Conservation (phyloP, 2,113 vertebrate species). For the Galbula dea region DNA sequence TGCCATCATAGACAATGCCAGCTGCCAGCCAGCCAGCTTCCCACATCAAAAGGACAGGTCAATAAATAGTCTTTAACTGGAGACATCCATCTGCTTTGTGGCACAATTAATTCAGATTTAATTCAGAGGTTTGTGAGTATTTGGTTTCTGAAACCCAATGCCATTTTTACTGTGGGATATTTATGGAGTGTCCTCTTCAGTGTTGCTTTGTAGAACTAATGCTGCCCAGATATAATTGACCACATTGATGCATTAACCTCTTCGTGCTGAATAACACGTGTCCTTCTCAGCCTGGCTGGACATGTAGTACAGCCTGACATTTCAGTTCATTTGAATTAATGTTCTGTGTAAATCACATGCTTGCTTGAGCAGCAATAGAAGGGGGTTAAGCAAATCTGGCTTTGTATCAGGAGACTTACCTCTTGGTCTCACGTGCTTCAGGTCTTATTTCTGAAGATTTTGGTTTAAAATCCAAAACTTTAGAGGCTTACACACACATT, state of each 20-base stretch:
- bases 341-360: conserved; percentile 62
- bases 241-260: conserved; percentile 2
- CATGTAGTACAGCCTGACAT: conserved; percentile 9
- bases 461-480: conserved; percentile 22
- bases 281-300: background rate
- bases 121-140: background rate
- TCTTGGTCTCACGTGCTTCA: conserved; percentile 57
- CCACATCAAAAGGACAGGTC: background rate
- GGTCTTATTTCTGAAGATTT: conserved; percentile 49
- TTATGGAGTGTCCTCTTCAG: background rate
- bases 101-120: conserved; percentile 17
- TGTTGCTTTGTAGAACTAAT: background rate
- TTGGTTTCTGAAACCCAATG: conserved; percentile 35
- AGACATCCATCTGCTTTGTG: conserved; percentile 21
- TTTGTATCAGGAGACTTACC: conserved; percentile 55
- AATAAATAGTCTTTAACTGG: conserved; percentile 31
- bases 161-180: background rate
- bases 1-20: background rate
- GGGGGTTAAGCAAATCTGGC: conserved; percentile 58
- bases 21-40: background rate
- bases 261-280: background rate
- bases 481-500: conserved; percentile 3
- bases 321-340: conserved; percentile 55
- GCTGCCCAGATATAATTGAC: background rate
- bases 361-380: conserved; percentile 59